phyloP scores from a whole-genome alignment of 2,888 invertebrate species.

The Mythimna impura region DNA sequence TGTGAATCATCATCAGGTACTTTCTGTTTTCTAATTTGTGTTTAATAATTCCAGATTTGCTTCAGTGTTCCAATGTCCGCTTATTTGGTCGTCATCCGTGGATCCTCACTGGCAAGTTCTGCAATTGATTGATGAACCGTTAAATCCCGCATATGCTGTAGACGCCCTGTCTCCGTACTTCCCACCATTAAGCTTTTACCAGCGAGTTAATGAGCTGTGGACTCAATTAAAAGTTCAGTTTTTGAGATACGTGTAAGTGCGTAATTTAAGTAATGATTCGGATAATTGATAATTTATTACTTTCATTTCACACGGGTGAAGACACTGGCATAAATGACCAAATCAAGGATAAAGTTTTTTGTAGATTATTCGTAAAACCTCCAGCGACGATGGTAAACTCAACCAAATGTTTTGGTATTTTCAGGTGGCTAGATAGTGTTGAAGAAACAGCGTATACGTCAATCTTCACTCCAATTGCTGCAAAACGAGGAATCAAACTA shows the following conservation, averaged over 20 bases:
- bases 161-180: constrained; percentile 58
- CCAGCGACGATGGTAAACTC: background rate
- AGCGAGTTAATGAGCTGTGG: constrained; percentile 71
- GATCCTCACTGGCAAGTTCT: constrained; percentile 75
- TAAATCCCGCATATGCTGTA: constrained; percentile 75
- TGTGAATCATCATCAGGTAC: background rate
- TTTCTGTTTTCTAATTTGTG: background rate
- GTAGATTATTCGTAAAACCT: background rate
- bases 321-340: background rate
- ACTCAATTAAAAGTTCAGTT: constrained; percentile 40
- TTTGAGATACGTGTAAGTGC: constrained; percentile 59
- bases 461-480: constrained; percentile 64
- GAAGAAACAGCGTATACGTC: constrained; percentile 54
- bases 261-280: background rate
- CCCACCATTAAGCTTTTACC: constrained; percentile 73
- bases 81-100: constrained; percentile 72
- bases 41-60: constrained; percentile 69
- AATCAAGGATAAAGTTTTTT: background rate
- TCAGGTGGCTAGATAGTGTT: constrained; percentile 21
- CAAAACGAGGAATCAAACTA: constrained; percentile 67
- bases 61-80: constrained; percentile 72
- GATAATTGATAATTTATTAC: background rate
- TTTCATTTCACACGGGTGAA: no score
- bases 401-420: background rate
- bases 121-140: constrained; percentile 71